Base-by-base conservation (phyloP, 2,888 invertebrate species). In the Microplitis deprimator region DNA sequence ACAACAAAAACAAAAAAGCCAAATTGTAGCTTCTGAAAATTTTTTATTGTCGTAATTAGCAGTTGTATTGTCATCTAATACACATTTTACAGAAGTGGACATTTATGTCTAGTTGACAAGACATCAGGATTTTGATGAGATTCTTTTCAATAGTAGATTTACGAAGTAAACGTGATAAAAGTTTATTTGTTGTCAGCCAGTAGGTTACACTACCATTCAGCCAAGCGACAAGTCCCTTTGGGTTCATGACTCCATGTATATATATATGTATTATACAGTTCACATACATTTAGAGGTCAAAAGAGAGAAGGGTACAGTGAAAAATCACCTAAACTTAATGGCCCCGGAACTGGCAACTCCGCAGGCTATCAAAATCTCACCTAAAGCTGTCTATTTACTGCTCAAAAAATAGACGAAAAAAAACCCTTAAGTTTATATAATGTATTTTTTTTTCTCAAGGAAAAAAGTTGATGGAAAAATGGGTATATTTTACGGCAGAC, bases 121-220 rank as follows among this genome's bases (percentile, higher is more conserved):
- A 17, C 38, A 61, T 16, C 17, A 62, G 13, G 71, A 62, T 16
- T 72, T 16, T 17, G 38, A 72, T 70, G 60, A n/a, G 39, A 72
- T 29, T 29, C 69, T 75, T 16, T 60, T 76, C 71, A 62, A 13
- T 71, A 38, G 67, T 38, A n/a, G 71, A 72, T 64, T 68, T 60
- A 75, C 50, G 41, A 76, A 50, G 13, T 8, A 13, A 62, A 38
- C 10, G 71, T 71, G 77, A 77, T 77, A 50, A 77, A 77, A 79
- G 76, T 78, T 76, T 78, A 76, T 71, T 74, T 73, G 72, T 72
- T 64, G 78, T 78, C 73, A 73, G 69, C 68, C 78, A 75, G 69
- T 69, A 60, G 65, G 64, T 78, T 78, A 41, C 68, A 40, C 68
- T 72, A 59, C 50, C 38, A 75, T 73, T 76, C 78, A 62, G 17